A percentile compares a stretch with the other conserved stretches of the same genome.
Conservation (phyloP, 2,797 vertebrate species). For the Distichodus sexfasciatus region DNA sequence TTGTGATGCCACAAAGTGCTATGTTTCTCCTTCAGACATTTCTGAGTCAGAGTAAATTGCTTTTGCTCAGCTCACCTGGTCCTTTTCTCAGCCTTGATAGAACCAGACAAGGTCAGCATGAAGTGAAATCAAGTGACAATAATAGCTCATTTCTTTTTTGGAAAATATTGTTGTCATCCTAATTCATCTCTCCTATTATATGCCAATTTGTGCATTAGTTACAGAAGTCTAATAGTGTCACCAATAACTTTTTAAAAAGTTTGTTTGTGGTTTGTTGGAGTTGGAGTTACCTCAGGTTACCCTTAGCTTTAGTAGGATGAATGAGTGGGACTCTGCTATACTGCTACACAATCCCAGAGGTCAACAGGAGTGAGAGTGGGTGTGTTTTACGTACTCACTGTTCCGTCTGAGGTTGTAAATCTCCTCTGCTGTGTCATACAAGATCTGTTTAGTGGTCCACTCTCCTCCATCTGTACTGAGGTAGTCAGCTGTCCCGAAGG, state of each 20-base stretch:
- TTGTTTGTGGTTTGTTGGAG: too few species aligned
- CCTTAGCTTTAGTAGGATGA: not conserved
- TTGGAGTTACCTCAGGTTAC: not conserved
- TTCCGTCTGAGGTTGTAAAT: slow-evolving; percentile 67
- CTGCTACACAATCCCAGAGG: slow-evolving; percentile 16
- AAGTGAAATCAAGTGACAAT: not conserved
- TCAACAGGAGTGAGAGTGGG: slow-evolving; percentile 2
- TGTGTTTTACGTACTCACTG: slow-evolving; percentile 43
- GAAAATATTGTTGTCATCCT: too few species aligned
- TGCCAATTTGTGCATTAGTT: too few species aligned
- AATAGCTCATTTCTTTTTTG: not conserved
- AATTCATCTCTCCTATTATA: too few species aligned
- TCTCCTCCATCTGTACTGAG: slow-evolving; percentile 27
- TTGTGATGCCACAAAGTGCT: slow-evolving; percentile 14
- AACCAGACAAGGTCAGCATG: not conserved
- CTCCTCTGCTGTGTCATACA: slow-evolving; percentile 66
- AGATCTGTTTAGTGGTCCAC: slow-evolving; percentile 54
- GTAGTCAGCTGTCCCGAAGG: slow-evolving; percentile 18
- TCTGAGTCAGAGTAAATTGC: slow-evolving; percentile 5
- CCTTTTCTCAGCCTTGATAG: not conserved
- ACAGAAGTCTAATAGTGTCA: too few species aligned
- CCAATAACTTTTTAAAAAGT: too few species aligned
- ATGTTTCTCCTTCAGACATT: not conserved
- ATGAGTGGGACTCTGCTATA: slow-evolving; percentile 11
- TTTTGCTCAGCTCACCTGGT: not conserved